These are phyloP conservation scores for Clarias macrocephalus DNA, from an alignment of 2,113 vertebrate species.

Conservation along the genomic window DNA sequence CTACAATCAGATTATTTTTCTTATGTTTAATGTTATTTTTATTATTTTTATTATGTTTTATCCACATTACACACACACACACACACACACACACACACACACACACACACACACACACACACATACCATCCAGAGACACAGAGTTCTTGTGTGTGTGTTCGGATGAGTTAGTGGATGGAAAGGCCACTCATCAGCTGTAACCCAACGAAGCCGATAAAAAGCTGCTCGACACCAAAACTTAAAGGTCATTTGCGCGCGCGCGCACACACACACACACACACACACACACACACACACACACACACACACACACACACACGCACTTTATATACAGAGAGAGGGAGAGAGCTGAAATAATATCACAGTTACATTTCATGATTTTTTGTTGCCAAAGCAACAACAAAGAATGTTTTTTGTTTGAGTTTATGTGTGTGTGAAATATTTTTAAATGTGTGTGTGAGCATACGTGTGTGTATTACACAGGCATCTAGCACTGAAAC, in stretches of 20 bases:
- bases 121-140: neutral
- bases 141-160: neutral
- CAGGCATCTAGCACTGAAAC: no score
- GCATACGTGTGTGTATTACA: no score
- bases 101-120: neutral
- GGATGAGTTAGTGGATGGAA: slow-evolving; percentile 1
- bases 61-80: neutral
- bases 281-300: neutral
- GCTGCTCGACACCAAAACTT: neutral
- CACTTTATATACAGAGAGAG: neutral
- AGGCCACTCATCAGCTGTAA: slow-evolving; percentile 26
- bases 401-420: no score
- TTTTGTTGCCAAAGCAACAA: no score
- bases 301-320: neutral
- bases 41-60: no score
- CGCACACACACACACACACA: neutral
- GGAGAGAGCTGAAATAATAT: no score
- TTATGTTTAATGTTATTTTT: no score
- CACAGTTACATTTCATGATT: no score
- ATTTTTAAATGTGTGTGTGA: neutral
- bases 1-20: no score
- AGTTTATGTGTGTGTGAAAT: no score
- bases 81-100: neutral
- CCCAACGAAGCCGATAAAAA: slow-evolving; percentile 1
- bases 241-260: slow-evolving; percentile 17